Base-by-base conservation (phyloP, 2,797 vertebrate species). In the Peromyscus aztecus region DNA sequence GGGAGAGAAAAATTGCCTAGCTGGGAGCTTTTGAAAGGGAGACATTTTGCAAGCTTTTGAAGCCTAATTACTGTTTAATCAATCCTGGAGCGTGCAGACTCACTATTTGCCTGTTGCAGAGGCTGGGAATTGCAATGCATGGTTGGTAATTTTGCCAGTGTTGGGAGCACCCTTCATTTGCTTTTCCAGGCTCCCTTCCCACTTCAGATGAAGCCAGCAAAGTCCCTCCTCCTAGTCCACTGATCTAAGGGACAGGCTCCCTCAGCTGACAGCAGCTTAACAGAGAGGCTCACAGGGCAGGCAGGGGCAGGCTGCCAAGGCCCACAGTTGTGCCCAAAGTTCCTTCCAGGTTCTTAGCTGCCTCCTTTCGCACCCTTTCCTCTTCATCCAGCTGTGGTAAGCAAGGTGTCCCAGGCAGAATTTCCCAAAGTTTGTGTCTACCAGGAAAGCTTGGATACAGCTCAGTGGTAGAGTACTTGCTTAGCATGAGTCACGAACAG, bases 1-100 rank as follows among this genome's bases (percentile, higher is more conserved):
- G 88, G 94, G 97, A 97, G 89, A 94, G 95, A 90, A 94, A 97
- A 97, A 97, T 96, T 95, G 97, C 97, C 93, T 93, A 12, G 88
- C 93, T 90, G 94, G 85, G 14, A 92, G 93, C 31, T 83, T 96
- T 96, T 91, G 63, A 57, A 93, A 95, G 83, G 87, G 65, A 55
- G 82, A 81, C 85, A 84, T 87, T 97, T 97, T 94, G 92, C 37
- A 24, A 94, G 97, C 96, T 87, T 97, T 97, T 95, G 88, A 96
- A 69, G 88, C 9, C 6, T 97, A 96, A 97, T 97, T 97, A 84
- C 95, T 92, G 92, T 94, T 96, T 96, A 90, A 92, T 96, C 94
- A 80, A 88, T 90, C 93, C 6, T 40, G 75, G 69, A 69, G 75
- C 11, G 0, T 90, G 78, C 3, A 19, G 76, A 2, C 94, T 89